Evolutionary conservation across 2,888 invertebrate species (phyloP).

Genomic region (Willowsia nigromaculata): DNA sequence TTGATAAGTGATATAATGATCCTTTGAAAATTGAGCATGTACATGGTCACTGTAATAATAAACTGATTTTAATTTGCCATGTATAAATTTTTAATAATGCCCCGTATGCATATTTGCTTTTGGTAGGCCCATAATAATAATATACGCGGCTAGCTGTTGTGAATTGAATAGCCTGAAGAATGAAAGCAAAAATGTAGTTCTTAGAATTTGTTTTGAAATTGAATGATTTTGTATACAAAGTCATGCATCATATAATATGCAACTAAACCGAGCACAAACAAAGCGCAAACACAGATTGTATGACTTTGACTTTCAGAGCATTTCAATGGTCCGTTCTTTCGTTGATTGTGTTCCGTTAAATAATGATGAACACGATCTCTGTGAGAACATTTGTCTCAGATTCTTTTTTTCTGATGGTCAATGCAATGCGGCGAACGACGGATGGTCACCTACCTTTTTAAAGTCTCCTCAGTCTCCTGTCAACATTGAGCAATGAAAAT

Average conservation of each 20-base stretch:
- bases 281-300: background rate
- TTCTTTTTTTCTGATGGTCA: background rate
- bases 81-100: background rate
- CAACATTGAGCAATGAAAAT: background rate
- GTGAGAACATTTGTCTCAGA: background rate
- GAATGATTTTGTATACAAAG: background rate
- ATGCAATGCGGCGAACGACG: background rate
- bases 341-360: background rate
- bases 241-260: background rate
- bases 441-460: background rate
- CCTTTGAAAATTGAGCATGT: background rate
- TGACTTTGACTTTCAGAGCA: background rate
- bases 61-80: conserved; percentile 21
- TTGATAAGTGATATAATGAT: background rate
- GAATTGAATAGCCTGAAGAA: background rate
- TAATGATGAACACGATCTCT: background rate
- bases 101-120: background rate
- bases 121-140: background rate
- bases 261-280: background rate
- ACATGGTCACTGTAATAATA: background rate
- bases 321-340: background rate
- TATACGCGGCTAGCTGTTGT: background rate
- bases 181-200: background rate
- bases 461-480: too few species aligned
- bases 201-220: background rate